Evolutionary conservation across 2,797 vertebrate genomes (phyloP).

Genomic region (Enteromius treurensis): DNA sequence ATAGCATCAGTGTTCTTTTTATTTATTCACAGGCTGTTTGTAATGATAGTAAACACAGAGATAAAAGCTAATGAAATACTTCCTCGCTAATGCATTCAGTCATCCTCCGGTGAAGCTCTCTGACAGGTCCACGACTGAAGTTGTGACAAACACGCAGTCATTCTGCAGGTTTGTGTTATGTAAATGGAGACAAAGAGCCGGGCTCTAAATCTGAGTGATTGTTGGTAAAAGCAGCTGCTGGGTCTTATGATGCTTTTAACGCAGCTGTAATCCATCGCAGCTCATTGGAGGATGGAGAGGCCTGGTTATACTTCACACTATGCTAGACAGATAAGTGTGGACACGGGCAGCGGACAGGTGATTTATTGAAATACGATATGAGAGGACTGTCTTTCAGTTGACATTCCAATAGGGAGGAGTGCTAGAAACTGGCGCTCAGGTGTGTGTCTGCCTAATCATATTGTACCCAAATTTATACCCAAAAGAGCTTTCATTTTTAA

Average conservation of each 20-base stretch:
- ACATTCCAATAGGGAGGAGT: not conserved
- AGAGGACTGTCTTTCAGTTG: constrained; percentile 25
- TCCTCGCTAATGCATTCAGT: constrained; percentile 47
- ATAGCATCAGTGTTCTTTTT: constrained; percentile 53
- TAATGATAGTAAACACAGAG: constrained; percentile 47
- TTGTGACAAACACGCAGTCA: constrained; percentile 36
- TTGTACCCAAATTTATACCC: not conserved
- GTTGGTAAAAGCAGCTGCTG: constrained; percentile 25
- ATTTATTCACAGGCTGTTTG: constrained; percentile 51
- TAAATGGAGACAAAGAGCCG: constrained; percentile 19
- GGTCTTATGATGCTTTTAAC: constrained; percentile 52
- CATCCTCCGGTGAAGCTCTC: constrained; percentile 20
- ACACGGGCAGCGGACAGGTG: not conserved
- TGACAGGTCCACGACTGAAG: constrained; percentile 36
- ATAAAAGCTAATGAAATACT: constrained; percentile 57
- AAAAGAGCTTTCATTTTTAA: not conserved
- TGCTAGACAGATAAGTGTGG: constrained; percentile 10
- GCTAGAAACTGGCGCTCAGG: not conserved
- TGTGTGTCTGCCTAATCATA: not conserved
- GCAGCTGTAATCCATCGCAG: constrained; percentile 31
- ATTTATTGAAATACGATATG: constrained; percentile 32
- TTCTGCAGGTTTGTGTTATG: constrained; percentile 44
- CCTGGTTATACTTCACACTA: constrained; percentile 23
- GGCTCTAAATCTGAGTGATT: constrained; percentile 47
- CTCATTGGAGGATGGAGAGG: constrained; percentile 23